phyloP scores from a whole-genome alignment of 1,140 invertebrate species.

The Brachionus sp. region DNA sequence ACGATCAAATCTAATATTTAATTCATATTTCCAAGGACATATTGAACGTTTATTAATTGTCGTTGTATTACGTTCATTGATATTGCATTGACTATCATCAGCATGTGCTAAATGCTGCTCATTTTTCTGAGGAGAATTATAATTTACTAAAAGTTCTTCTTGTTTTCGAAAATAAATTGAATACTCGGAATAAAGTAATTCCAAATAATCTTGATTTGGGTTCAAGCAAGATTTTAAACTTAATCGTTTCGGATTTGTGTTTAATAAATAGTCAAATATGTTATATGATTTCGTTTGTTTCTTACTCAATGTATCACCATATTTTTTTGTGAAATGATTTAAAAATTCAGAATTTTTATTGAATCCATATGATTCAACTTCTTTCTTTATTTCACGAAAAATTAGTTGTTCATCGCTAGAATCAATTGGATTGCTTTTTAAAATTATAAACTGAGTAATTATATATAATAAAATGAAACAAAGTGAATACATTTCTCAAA shows the following conservation, averaged over 20 bases:
- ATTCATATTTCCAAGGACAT: constrained; percentile 31
- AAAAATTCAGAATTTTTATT: background rate
- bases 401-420: background rate
- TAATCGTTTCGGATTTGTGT: background rate
- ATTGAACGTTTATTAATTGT: constrained; percentile 9
- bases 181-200: background rate
- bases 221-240: background rate
- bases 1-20: background rate
- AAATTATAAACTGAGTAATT: background rate
- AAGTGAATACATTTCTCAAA: background rate
- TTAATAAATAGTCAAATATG: background rate
- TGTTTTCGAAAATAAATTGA: constrained; percentile 2
- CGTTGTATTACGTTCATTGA: constrained; percentile 37
- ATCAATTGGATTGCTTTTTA: background rate
- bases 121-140: background rate
- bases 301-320: background rate
- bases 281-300: background rate
- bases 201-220: background rate
- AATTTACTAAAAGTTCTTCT: background rate
- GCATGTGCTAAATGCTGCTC: background rate
- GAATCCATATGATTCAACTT: background rate
- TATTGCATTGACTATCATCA: constrained; percentile 27
- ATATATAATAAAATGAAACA: background rate
- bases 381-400: background rate
- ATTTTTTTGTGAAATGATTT: constrained; percentile 4